These are phyloP conservation scores for Parazoanthus atlanticus DNA, from an alignment of 92 coral and sea anemone genomes.

Conservation along the genomic window DNA sequence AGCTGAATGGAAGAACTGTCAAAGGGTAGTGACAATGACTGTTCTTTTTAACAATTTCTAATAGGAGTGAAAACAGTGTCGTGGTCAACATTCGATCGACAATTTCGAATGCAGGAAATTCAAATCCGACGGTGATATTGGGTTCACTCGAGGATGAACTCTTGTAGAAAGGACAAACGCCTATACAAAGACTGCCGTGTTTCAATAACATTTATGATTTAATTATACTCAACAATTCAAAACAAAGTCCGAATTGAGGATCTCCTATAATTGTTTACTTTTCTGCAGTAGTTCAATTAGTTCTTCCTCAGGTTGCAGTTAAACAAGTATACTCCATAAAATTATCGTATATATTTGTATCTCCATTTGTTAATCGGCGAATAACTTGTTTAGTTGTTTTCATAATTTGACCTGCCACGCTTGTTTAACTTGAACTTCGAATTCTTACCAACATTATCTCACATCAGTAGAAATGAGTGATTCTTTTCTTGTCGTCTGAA, in stretches of 20 bases:
- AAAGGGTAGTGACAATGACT: neutral
- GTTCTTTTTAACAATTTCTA: neutral
- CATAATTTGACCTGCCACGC: neutral
- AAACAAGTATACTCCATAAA: slow-evolving; percentile 6
- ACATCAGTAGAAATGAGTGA: neutral
- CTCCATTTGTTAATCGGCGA: slow-evolving; percentile 25
- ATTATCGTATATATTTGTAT: neutral
- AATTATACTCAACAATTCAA: neutral
- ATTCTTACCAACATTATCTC: neutral
- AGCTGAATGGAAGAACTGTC: neutral
- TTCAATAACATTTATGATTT: neutral
- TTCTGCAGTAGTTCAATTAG: slow-evolving; percentile 18
- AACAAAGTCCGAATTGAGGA: neutral
- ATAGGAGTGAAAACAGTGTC: neutral
- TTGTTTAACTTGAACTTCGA: neutral
- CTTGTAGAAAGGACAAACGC: neutral
- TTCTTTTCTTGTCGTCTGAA: slow-evolving; percentile 1
- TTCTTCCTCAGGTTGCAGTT: slow-evolving; percentile 11
- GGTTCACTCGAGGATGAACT: neutral
- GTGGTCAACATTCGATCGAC: neutral
- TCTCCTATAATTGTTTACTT: slow-evolving; percentile 7
- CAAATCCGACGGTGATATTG: slow-evolving; percentile 1
- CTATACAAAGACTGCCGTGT: neutral
- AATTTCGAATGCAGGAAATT: slow-evolving; percentile 14
- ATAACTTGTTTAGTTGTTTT: slow-evolving; percentile 11